Evolutionary conservation across 2,888 invertebrate genomes (phyloP), one percentile per base, ranked within the genome.

Genomic region (Zonitis immaculata): DNA sequence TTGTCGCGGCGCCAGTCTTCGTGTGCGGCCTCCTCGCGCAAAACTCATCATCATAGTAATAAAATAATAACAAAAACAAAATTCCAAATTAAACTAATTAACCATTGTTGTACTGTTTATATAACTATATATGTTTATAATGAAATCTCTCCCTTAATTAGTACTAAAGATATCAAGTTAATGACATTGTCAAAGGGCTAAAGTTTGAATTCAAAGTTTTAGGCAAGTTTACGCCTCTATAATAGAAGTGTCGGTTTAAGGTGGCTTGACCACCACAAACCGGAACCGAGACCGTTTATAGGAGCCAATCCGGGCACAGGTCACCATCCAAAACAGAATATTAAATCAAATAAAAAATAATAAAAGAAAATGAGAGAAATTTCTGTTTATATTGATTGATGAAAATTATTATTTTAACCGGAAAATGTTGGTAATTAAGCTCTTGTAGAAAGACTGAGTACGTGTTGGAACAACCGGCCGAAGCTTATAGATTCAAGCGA

Each of bases 401-500:
- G 39, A 39, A 39, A 39, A 39, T 20, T 20, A 20, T 20, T 39
- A 11, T 39, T 11, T 9, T 39, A 67, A 67, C 66, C 54, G 57
- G 54, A 57, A 48, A 59, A 59, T 60, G 58, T 55, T 57, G 53
- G 54, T 55, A 55, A 55, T 55, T 55, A 55, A 51, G 49, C 55
- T 49, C 47, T 56, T 42, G 45, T 53, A 50, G 56, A 53, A 56
- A 56, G 56, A 56, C 48, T 22, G 44, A 56, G 45, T 53, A 53
- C 56, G 56, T 56, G 56, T 42, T 58, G 47, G 56, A 55, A 60
- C 53, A 59, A 56, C 62, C 57, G 62, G 58, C 62, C 61, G 56
- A 61, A 62, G 68, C 69, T 70, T 70, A 72, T 71, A 73, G 71
- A 72, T 73, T 68, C 66, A 63, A 65, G 67, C 66, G 73, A 75